phyloP scores from a whole-genome alignment of 2,113 vertebrate species.

The Rhinoderma darwinii region DNA sequence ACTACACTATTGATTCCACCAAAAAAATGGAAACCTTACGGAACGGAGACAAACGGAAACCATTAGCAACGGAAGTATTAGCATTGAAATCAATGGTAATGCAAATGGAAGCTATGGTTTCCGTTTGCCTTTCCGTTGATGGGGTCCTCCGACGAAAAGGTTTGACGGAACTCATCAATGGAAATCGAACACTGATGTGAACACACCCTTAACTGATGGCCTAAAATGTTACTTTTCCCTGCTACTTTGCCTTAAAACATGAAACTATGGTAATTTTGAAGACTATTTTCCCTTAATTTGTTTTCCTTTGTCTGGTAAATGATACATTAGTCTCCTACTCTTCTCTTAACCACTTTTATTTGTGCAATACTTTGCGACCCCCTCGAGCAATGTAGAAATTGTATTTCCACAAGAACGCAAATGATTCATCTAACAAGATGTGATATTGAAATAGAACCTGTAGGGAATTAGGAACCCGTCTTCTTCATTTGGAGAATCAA shows the following conservation, averaged over 20 bases:
- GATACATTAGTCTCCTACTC: not conserved
- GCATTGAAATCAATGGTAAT: no score
- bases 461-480: conserved; percentile 42
- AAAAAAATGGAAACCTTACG: no score
- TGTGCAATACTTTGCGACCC: conserved; percentile 13
- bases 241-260: not conserved
- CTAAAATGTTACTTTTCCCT: no score
- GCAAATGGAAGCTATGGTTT: no score
- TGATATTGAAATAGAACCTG: conserved; percentile 49
- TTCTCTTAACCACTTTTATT: conserved; percentile 26
- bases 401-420: conserved; percentile 48
- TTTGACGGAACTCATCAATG: no score
- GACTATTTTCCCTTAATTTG: not conserved
- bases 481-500: conserved; percentile 55
- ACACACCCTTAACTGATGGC: no score
- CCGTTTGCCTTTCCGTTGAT: no score
- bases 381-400: conserved; percentile 44
- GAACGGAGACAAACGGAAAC: no score
- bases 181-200: no score
- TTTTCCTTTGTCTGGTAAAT: conserved; percentile 6
- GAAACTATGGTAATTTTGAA: not conserved
- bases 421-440: conserved; percentile 58
- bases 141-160: no score
- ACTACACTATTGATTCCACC: no score
- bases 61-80: no score